These are phyloP conservation scores for Tenthredo notha DNA, from an alignment of 2,888 invertebrate genomes.

Conservation along the genomic window DNA sequence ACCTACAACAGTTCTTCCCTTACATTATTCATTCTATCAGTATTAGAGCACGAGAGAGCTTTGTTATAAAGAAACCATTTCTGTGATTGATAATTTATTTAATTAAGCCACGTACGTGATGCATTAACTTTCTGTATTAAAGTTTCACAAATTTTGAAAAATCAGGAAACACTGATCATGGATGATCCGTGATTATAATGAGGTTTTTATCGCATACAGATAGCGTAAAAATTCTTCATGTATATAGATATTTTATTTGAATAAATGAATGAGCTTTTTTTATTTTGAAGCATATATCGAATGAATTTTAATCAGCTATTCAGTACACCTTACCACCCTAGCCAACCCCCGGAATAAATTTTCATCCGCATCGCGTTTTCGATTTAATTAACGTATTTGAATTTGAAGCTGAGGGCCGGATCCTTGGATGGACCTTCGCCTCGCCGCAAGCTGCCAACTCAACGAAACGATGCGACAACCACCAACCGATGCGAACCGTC, in stretches of 20 bases:
- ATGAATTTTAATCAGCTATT: slow-evolving; percentile 23
- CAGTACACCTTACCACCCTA: neutral
- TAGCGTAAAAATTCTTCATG: no score
- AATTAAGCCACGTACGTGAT: neutral
- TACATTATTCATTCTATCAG: neutral
- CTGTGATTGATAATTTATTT: neutral
- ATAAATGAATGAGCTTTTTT: neutral
- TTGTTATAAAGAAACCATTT: neutral
- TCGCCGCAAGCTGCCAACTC: neutral
- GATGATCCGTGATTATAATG: neutral
- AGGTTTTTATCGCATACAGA: neutral
- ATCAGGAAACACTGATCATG: neutral
- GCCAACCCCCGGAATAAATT: neutral
- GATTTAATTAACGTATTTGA: slow-evolving; percentile 33
- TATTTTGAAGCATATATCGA: neutral
- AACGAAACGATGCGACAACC: slow-evolving; percentile 3
- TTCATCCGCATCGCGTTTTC: neutral
- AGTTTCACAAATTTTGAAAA: neutral
- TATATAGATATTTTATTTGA: neutral
- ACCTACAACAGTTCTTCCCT: neutral
- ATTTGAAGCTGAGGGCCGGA: neutral
- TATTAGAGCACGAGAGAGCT: neutral
- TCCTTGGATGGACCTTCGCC: slow-evolving; percentile 8
- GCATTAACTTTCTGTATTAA: neutral
- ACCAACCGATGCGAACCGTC: slow-evolving; percentile 35